phyloP scores from a whole-genome alignment of 1,140 invertebrate species.

The Spodoptera litura region DNA sequence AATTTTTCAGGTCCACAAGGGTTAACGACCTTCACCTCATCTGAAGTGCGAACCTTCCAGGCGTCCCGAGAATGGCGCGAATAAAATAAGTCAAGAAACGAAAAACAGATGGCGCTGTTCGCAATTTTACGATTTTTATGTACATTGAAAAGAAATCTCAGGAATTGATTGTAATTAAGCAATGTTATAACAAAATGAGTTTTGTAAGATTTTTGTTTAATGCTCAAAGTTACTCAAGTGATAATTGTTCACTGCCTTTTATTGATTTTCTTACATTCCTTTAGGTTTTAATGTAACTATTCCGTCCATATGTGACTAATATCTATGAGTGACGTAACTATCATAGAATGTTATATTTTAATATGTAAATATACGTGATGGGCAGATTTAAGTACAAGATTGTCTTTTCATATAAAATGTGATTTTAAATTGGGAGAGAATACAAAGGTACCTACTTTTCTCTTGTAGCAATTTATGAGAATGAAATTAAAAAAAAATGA shows the following conservation, averaged over 20 bases:
- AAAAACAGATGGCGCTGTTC: constrained; percentile 40
- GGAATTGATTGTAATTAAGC: constrained; percentile 26
- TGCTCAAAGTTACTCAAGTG: constrained; percentile 53
- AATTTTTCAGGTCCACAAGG: constrained; percentile 77
- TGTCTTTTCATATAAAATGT: neutral
- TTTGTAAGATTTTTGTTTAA: constrained; percentile 20
- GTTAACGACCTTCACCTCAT: constrained; percentile 82
- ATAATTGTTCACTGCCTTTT: constrained; percentile 59
- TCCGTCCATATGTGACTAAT: constrained; percentile 55
- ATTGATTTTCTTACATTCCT: constrained; percentile 22
- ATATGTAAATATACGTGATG: constrained; percentile 26
- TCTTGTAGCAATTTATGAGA: too few species aligned
- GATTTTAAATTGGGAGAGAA: too few species aligned
- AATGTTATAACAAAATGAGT: neutral
- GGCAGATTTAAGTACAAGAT: constrained; percentile 9
- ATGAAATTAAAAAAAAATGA: too few species aligned
- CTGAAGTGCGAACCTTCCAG: constrained; percentile 84
- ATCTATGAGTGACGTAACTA: constrained; percentile 53
- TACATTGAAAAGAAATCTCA: constrained; percentile 25
- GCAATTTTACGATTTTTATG: constrained; percentile 8
- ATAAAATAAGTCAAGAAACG: constrained; percentile 50
- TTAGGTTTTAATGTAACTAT: constrained; percentile 4
- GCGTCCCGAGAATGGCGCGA: constrained; percentile 81
- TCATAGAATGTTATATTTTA: constrained; percentile 21
- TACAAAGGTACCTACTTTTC: neutral